Evolutionary conservation across 1,140 invertebrate genomes (phyloP).

Genomic region (Cyphomyrmex costatus): DNA sequence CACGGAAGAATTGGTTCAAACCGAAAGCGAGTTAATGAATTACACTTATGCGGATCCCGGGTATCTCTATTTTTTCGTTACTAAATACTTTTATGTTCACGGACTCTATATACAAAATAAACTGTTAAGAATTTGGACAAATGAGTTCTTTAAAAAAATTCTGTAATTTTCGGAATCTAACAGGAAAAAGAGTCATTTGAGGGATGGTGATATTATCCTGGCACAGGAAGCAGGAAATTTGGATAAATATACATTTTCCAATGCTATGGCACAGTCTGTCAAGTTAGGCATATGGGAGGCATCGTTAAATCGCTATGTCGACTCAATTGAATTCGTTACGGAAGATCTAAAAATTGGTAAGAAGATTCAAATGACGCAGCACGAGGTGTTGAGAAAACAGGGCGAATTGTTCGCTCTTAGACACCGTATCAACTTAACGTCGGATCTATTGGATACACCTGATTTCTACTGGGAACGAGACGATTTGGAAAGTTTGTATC

Average conservation of each 20-base stretch:
- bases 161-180: background rate
- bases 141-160: background rate
- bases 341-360: conserved; percentile 92
- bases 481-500: conserved; percentile 93
- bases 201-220: conserved; percentile 87
- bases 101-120: background rate
- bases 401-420: conserved; percentile 96
- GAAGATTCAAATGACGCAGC: conserved; percentile 90
- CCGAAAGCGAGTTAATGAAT: conserved; percentile 94
- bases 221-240: conserved; percentile 85
- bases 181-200: conserved; percentile 85
- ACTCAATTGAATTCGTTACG: conserved; percentile 93
- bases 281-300: conserved; percentile 97
- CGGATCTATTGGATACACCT: conserved; percentile 96
- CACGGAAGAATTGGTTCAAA: conserved; percentile 89
- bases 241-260: conserved; percentile 94
- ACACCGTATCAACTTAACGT: conserved; percentile 96
- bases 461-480: conserved; percentile 99
- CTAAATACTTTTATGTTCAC: background rate
- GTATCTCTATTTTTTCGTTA: conserved; percentile 81
- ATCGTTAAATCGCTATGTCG: conserved; percentile 93
- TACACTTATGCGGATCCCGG: conserved; percentile 90
- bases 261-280: conserved; percentile 96
- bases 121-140: background rate
- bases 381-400: conserved; percentile 94